These are phyloP conservation scores for Catagonus wagneri DNA, from an alignment of 2,113 vertebrate species.

Conservation along the genomic window DNA sequence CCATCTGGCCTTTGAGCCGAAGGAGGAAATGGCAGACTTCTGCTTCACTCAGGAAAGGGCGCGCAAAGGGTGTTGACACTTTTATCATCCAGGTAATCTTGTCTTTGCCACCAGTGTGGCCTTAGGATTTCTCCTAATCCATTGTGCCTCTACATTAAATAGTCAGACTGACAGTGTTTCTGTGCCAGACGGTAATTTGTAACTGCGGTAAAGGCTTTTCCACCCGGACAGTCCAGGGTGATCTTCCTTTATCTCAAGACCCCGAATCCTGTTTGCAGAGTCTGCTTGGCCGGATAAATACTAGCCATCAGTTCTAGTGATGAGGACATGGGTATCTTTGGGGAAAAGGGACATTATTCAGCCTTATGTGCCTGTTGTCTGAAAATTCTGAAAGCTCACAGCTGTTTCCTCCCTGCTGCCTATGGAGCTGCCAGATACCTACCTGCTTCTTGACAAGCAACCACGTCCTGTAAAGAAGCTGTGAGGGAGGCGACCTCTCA, in stretches of 20 bases:
- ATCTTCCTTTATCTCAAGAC: slow-evolving; percentile 22
- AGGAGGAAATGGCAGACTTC: neutral
- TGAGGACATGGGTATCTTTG: neutral
- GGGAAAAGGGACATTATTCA: neutral
- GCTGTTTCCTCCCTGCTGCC: neutral
- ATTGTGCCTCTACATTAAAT: slow-evolving; percentile 38
- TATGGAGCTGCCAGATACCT: neutral
- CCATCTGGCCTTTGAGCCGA: neutral
- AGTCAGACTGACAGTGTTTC: slow-evolving; percentile 3
- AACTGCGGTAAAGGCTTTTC: neutral
- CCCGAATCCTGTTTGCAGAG: slow-evolving; percentile 17
- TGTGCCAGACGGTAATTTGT: neutral
- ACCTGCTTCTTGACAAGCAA: slow-evolving; percentile 17
- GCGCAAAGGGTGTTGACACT: slow-evolving; percentile 9
- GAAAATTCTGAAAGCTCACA: neutral
- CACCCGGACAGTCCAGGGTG: neutral
- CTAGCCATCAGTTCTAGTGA: neutral
- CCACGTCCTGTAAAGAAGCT: too few relatives aligned
- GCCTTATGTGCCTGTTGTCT: neutral
- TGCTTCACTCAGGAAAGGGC: neutral
- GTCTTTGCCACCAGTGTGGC: slow-evolving; percentile 22
- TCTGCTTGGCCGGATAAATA: neutral
- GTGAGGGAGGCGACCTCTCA: too few relatives aligned
- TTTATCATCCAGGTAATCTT: slow-evolving; percentile 31
- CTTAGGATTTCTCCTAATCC: slow-evolving; percentile 45